Base-by-base conservation (phyloP, 2,888 invertebrate genomes). In the Shargacucullia verbasci region DNA sequence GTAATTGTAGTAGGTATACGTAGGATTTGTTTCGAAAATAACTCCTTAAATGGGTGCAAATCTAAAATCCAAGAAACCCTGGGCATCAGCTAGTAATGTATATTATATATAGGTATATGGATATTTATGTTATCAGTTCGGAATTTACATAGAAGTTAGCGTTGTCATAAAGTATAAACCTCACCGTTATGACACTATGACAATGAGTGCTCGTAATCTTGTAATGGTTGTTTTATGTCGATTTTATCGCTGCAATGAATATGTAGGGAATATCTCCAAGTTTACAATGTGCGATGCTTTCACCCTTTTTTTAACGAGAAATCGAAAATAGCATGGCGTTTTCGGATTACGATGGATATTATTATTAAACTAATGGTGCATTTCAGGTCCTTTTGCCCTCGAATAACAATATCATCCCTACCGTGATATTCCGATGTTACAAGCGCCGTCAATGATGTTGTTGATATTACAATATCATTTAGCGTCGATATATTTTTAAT, bases 401-500 rank as follows among this genome's bases (percentile, higher is more conserved):
- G 5, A 9, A 47, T 54, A 66, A 47, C 43, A 54, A 46, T 67
- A 68, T 73, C 47, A 63, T 57, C 35, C 47, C 48, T 37, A 38
- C 57, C 43, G 29, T 46, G 39, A 56, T 69, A 54, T 54, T 52
- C 34, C 14, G 48, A 34, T 57, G 14, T 69, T 31, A 48, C 14
- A 20, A 20, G 4, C 20, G n/a, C 4, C 20, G 20, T 20, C 20
- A 20, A 20, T 20, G 20, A 20, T 20, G 4, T 20, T 20, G 4
- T 20, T 20, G 20, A 20, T 20, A 20, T 20, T 20, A 20, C 4
- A 20, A 20, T 20, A 20, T 20, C 20, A 20, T 20, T 20, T 48
- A 27, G 50, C 34, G 54, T 52, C 57, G 46, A 47, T 55, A 69
- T 47, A 58, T 64, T 70, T 69, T 73, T 69, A 64, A 43, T 57